A percentile compares a stretch with the other conserved stretches of the same genome.
These are phyloP conservation scores for Mugil cephalus DNA, from an alignment of 2,113 vertebrate genomes.

Conservation along the genomic window DNA sequence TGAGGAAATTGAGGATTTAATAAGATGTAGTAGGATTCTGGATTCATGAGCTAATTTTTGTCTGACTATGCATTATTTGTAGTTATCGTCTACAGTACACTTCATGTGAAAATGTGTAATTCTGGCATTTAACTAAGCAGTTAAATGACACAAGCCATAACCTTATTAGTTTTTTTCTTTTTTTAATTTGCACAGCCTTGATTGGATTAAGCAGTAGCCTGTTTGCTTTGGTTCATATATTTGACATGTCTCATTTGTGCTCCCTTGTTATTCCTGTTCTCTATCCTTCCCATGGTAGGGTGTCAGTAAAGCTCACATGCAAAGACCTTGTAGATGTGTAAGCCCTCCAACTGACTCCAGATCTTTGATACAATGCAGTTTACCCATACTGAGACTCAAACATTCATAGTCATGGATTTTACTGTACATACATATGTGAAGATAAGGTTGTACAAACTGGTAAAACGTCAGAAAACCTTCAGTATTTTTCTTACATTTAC, in stretches of 20 bases:
- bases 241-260: conserved; percentile 54
- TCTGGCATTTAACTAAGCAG: conserved; percentile 16
- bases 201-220: conserved; percentile 51
- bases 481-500: too few species aligned
- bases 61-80: conserved; percentile 8
- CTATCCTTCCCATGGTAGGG: conserved; percentile 32
- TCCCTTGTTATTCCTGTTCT: conserved; percentile 46
- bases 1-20: conserved; percentile 5
- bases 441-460: neutral
- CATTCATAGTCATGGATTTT: neutral
- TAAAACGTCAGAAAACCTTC: neutral
- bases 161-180: neutral
- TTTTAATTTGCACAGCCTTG: conserved; percentile 42
- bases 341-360: conserved; percentile 42
- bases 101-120: conserved; percentile 40
- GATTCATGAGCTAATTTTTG: conserved; percentile 4
- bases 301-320: conserved; percentile 12
- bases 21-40: conserved; percentile 1
- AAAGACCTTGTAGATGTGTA: conserved; percentile 38
- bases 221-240: conserved; percentile 57
- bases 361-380: conserved; percentile 25
- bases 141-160: conserved; percentile 2
- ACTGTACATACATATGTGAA: neutral
- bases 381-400: neutral
- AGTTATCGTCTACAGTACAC: neutral